These are phyloP conservation scores for Podarcis muralis DNA, from an alignment of 2,113 vertebrate genomes.

Conservation along the genomic window DNA sequence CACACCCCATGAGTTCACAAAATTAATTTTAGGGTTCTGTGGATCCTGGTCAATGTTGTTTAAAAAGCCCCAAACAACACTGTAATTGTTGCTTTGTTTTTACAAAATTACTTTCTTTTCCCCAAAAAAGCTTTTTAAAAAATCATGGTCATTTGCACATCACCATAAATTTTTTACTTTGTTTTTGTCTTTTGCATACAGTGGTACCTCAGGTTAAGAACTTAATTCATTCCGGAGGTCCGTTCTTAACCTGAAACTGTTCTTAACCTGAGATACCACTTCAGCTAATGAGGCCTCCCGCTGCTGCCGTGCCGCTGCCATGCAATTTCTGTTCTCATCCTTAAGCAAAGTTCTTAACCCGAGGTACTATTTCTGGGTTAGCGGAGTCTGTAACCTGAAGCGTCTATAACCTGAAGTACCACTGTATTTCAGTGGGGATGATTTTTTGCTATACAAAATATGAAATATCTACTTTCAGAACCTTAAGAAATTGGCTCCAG, in stretches of 20 bases:
- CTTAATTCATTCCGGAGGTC: too few species aligned
- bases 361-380: too few species aligned
- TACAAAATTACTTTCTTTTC: not conserved
- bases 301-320: accelerated
- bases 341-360: too few species aligned
- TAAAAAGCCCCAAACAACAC: not conserved
- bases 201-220: too few species aligned
- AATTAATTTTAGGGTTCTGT: not conserved
- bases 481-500: not conserved
- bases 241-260: too few species aligned
- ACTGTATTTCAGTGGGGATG: not conserved
- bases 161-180: not conserved
- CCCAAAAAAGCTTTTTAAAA: not conserved
- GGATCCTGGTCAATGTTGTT: not conserved
- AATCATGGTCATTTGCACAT: too few species aligned
- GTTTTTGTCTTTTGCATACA: not conserved
- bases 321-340: too few species aligned
- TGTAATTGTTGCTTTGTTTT: not conserved
- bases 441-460: not conserved
- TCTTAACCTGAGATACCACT: too few species aligned
- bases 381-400: too few species aligned
- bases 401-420: too few species aligned
- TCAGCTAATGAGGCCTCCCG: too few species aligned
- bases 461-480: not conserved
- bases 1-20: not conserved